phyloP scores from a whole-genome alignment of 1,140 invertebrate genomes.

The Drosophila fuyamai region DNA sequence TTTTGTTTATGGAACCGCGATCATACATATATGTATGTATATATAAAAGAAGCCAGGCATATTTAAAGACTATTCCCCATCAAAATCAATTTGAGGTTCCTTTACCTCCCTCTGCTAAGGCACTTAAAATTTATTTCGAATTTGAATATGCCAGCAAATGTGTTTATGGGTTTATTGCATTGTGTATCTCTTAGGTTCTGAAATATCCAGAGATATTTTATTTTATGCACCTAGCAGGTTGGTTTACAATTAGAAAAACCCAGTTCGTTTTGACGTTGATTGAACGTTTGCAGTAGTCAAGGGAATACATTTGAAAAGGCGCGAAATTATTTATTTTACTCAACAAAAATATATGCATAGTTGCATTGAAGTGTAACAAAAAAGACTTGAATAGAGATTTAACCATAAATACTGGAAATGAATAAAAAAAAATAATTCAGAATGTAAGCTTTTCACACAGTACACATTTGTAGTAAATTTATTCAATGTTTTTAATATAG shows the following conservation, averaged over 20 bases:
- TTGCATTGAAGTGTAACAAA: slow-evolving; percentile 16
- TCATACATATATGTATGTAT: not conserved
- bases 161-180: not conserved
- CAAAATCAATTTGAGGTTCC: slow-evolving; percentile 3
- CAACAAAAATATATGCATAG: slow-evolving; percentile 5
- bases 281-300: not conserved
- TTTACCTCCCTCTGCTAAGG: not conserved
- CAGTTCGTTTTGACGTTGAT: slow-evolving; percentile 1
- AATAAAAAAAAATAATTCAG: too few relatives aligned
- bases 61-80: slow-evolving; percentile 3
- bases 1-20: slow-evolving; percentile 2
- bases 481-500: too few relatives aligned
- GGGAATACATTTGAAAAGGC: not conserved
- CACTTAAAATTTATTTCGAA: not conserved
- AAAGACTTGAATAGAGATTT: not conserved
- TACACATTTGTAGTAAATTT: too few relatives aligned
- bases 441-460: not conserved
- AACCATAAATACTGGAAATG: not conserved
- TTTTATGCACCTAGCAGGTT: slow-evolving; percentile 38
- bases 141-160: slow-evolving; percentile 14
- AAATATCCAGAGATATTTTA: slow-evolving; percentile 24
- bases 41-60: slow-evolving; percentile 19
- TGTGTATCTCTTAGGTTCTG: slow-evolving; percentile 5
- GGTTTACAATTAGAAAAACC: slow-evolving; percentile 44
- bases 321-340: not conserved